These are phyloP conservation scores for Drosophila kambysellisi DNA, from an alignment of 2,888 invertebrate species.

Conservation along the genomic window DNA sequence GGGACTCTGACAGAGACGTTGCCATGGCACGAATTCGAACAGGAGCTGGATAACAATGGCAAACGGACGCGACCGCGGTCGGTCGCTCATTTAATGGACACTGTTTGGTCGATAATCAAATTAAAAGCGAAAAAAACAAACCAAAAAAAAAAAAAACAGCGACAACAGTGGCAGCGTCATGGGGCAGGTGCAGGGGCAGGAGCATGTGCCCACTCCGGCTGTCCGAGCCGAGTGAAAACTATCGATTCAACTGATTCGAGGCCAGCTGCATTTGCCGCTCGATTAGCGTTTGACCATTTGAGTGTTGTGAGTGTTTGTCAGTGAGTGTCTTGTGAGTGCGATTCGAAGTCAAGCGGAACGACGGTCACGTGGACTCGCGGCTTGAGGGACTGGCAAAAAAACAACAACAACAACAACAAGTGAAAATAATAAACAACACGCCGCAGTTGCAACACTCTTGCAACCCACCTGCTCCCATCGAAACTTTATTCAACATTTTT, in stretches of 20 bases:
- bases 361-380: slow-evolving; percentile 1
- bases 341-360: slow-evolving; percentile 45
- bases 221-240: slow-evolving; percentile 7
- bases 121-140: slow-evolving; percentile 60
- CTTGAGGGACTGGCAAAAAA: slow-evolving; percentile 26
- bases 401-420: neutral
- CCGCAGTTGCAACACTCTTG: neutral
- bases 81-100: slow-evolving; percentile 80
- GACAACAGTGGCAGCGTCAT: neutral
- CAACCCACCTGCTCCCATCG: neutral
- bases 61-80: slow-evolving; percentile 65
- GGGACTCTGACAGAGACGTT: slow-evolving; percentile 41
- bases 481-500: neutral
- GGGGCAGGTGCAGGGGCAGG: slow-evolving; percentile 19
- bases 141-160: neutral
- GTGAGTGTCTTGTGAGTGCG: neutral
- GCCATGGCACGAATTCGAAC: slow-evolving; percentile 56
- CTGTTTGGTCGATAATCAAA: slow-evolving; percentile 84
- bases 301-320: neutral
- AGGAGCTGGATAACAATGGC: slow-evolving; percentile 58
- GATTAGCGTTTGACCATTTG: slow-evolving; percentile 56
- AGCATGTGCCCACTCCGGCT: slow-evolving; percentile 11
- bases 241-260: slow-evolving; percentile 52
- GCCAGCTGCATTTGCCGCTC: slow-evolving; percentile 66
- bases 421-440: neutral